These are phyloP conservation scores for Heliconius nattereri DNA, from an alignment of 1,140 invertebrate genomes.

Conservation along the genomic window DNA sequence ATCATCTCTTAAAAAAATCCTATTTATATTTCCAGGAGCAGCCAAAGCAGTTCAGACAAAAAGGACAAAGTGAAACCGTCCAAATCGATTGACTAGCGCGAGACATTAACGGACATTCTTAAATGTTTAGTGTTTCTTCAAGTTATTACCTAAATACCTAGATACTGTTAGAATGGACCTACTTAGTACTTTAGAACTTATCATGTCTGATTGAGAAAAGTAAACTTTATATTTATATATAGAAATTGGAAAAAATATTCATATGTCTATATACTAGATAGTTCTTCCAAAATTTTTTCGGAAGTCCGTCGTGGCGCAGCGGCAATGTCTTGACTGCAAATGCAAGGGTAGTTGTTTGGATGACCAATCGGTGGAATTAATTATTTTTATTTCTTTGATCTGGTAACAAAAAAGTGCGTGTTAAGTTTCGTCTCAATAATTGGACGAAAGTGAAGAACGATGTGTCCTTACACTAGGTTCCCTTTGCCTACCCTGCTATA, in stretches of 20 bases:
- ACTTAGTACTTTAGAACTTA: constrained; percentile 34
- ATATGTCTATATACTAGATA: not conserved
- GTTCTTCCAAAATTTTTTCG: not conserved
- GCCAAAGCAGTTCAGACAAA: constrained; percentile 66
- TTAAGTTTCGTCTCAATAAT: too few relatives aligned
- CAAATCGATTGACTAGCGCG: constrained; percentile 68
- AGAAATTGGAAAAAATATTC: not conserved
- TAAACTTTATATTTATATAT: constrained; percentile 8
- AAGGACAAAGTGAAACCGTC: constrained; percentile 73
- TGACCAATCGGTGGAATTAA: too few relatives aligned
- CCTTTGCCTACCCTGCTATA: too few relatives aligned
- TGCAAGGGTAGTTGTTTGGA: too few relatives aligned
- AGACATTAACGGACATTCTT: constrained; percentile 15
- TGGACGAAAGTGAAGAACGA: too few relatives aligned
- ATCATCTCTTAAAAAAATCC: not conserved
- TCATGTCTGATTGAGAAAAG: constrained; percentile 26
- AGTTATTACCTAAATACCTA: constrained; percentile 25
- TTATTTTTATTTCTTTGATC: too few relatives aligned
- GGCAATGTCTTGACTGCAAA: too few relatives aligned
- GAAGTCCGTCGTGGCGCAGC: too few relatives aligned
- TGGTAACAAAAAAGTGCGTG: too few relatives aligned
- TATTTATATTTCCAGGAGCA: constrained; percentile 55
- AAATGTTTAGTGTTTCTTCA: constrained; percentile 34
- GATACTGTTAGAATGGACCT: constrained; percentile 35
- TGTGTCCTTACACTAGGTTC: too few relatives aligned